phyloP scores from a whole-genome alignment of 2,113 vertebrate genomes.

The Triplophysa rosa region DNA sequence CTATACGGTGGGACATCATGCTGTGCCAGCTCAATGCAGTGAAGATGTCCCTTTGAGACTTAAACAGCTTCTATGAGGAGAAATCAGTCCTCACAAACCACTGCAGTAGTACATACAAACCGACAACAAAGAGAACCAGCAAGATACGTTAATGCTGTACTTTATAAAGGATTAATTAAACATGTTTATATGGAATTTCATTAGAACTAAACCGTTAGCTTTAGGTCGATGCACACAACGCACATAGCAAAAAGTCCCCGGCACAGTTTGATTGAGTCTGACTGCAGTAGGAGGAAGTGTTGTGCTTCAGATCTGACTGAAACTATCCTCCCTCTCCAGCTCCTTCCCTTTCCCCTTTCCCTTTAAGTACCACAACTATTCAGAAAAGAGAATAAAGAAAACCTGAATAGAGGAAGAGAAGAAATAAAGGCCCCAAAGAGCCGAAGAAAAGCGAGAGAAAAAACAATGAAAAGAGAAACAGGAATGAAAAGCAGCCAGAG shows the following conservation, averaged over 20 bases:
- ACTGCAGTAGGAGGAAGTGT: constrained; percentile 77
- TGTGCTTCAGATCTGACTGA: constrained; percentile 77
- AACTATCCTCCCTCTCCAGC: constrained; percentile 74
- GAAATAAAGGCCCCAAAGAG: constrained; percentile 71
- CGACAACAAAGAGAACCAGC: constrained; percentile 48
- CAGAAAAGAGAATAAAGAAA: constrained; percentile 79
- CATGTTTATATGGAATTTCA: neutral
- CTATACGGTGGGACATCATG: constrained; percentile 44
- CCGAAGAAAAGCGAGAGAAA: constrained; percentile 66
- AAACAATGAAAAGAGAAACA: constrained; percentile 77
- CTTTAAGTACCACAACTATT: constrained; percentile 80
- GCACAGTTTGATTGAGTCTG: constrained; percentile 65
- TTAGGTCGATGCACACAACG: constrained; percentile 3
- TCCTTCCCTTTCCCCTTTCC: constrained; percentile 63
- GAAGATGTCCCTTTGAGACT: constrained; percentile 68
- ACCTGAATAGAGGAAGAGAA: constrained; percentile 76
- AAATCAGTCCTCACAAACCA: constrained; percentile 64
- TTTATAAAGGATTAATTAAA: neutral
- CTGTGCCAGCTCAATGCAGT: constrained; percentile 65
- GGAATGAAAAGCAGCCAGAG: constrained; percentile 74
- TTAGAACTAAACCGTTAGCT: constrained; percentile 9
- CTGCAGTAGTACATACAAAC: constrained; percentile 61
- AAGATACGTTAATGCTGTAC: constrained; percentile 43
- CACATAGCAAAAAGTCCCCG: constrained; percentile 43
- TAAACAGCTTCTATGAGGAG: constrained; percentile 59